A percentile compares a stretch with the other conserved stretches of the same genome.
These are phyloP conservation scores for Actinostola sp. DNA, from an alignment of 92 coral and sea anemone species.

Conservation along the genomic window DNA sequence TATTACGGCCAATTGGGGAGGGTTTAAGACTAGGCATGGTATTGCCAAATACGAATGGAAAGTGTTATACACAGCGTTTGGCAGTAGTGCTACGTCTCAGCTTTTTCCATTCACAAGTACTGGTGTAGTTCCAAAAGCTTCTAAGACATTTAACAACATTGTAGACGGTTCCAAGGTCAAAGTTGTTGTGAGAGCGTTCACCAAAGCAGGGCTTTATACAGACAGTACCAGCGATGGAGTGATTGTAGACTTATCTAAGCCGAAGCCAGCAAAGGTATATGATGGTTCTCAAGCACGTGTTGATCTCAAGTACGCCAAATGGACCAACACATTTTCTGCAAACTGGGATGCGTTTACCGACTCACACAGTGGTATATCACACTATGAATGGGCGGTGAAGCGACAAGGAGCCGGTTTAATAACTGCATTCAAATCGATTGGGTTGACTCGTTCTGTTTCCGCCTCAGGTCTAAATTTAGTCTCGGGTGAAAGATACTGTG, in stretches of 20 bases:
- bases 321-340: conserved; percentile 79
- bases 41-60: conserved; percentile 75
- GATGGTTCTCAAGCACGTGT: conserved; percentile 67
- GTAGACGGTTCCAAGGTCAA: conserved; percentile 69
- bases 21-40: conserved; percentile 75
- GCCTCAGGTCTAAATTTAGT: conserved; percentile 72
- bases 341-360: conserved; percentile 85
- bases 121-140: conserved; percentile 57
- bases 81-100: conserved; percentile 33
- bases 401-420: conserved; percentile 70
- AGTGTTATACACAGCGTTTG: conserved; percentile 49
- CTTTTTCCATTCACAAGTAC: conserved; percentile 57
- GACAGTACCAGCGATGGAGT: conserved; percentile 82
- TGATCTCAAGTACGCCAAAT: conserved; percentile 71
- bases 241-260: conserved; percentile 73
- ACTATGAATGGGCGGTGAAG: conserved; percentile 77
- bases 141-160: conserved; percentile 49
- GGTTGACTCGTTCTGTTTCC: conserved; percentile 50
- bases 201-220: conserved; percentile 81
- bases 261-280: conserved; percentile 60
- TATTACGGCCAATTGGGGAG: conserved; percentile 86
- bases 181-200: conserved; percentile 63
- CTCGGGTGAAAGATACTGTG: conserved; percentile 80
- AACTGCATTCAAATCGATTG: conserved; percentile 56
- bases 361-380: conserved; percentile 71